Evolutionary conservation across 2,888 invertebrate species (phyloP), one percentile per base, ranked within the genome.

Genomic region (Rhopalosiphum nymphaeae): DNA sequence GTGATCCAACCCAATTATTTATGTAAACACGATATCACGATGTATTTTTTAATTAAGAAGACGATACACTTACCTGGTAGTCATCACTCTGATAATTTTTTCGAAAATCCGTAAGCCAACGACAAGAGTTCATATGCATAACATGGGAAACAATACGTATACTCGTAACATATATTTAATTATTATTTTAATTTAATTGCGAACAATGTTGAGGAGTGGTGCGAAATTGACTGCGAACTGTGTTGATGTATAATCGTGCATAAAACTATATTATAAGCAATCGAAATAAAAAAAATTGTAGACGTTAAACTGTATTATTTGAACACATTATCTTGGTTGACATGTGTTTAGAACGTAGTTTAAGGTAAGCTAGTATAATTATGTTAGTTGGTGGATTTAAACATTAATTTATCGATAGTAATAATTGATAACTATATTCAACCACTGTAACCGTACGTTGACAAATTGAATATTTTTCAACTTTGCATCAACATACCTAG

Each of bases 1-100:
- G 78, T 21, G 78, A 78, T 78, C 25, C 78, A 78, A 90, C 90
- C 61, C 46, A 90, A 61, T 90, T 90, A n/a, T 91, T 91, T 84
- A 91, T 84, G 46, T 53, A 91, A 53, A 91, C 91, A 53, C 49
- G 36, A 16, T 46, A 78, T 78, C 36, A 42, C 9, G 0, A 21
- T 36, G 78, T 78, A 25, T 42, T 46, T 46, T 78, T 21, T 78
- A 78, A 78, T 42, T 78, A 78, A 36, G 7, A 36, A 78, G 36
- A 21, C 78, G 9, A 78, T 78, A 78, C 16, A 16, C 53, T 5
- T 78, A 78, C 21, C 5, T 36, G 21, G 21, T 36, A 36, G 36
- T 36, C 9, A 78, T 78, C 36, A 61, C 21, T 78, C 36, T 9
- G 78, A 7, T 36, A 78, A 78, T 9, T 78, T 78, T 13, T 78